Percentiles rank a stretch among this genome's conserved stretches.
These are phyloP conservation scores for Nycticryphes semicollaris DNA, from an alignment of 2,113 vertebrate genomes.

Conservation along the genomic window DNA sequence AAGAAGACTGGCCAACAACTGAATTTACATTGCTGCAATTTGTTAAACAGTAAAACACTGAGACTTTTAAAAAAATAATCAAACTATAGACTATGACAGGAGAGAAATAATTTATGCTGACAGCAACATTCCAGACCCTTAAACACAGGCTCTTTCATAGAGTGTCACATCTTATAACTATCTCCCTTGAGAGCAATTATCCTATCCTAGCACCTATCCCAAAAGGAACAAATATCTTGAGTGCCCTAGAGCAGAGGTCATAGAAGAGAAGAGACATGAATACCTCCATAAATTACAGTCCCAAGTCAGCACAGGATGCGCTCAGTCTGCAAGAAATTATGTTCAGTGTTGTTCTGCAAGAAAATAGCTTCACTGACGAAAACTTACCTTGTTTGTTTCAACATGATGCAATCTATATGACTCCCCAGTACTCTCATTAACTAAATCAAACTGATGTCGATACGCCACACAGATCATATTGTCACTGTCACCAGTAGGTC, in stretches of 20 bases:
- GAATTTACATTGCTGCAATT: background rate
- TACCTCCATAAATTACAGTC: background rate
- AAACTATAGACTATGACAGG: background rate
- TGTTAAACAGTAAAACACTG: background rate
- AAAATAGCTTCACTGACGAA: background rate
- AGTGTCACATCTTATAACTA: background rate
- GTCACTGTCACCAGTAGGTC: slow-evolving; percentile 92
- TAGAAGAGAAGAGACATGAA: background rate
- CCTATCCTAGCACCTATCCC: background rate
- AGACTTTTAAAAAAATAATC: background rate
- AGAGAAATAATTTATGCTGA: background rate
- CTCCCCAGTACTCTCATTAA: slow-evolving; percentile 97
- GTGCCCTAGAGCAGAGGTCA: background rate
- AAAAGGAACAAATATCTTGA: background rate
- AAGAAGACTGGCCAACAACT: background rate
- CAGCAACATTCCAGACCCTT: background rate
- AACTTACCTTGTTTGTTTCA: slow-evolving; percentile 90
- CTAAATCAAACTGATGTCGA: slow-evolving; percentile 95
- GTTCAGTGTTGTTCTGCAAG: background rate
- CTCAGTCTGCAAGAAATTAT: background rate
- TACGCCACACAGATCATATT: slow-evolving; percentile 98
- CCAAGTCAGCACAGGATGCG: background rate
- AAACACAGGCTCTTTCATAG: background rate
- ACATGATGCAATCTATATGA: slow-evolving; percentile 90
- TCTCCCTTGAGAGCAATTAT: background rate